Evolutionary conservation across 2,797 vertebrate genomes (phyloP), one percentile per base, ranked within the genome.

Genomic region (Arctocebus calabarensis): DNA sequence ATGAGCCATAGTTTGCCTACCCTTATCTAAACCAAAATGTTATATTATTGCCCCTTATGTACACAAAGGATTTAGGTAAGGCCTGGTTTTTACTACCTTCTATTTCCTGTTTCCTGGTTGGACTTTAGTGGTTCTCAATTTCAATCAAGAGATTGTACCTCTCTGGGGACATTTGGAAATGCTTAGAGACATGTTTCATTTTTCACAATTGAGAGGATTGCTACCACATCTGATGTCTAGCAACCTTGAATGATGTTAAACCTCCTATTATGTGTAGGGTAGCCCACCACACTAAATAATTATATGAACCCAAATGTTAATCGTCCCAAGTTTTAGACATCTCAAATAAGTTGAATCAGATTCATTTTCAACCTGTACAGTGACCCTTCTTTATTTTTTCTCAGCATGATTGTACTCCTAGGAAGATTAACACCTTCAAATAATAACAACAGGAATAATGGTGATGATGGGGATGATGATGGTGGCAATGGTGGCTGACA

Each of bases 151-250:
- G 68, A 66, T 66, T 40, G 22, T 78, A 40, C 29, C 45, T 88
- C 20, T 61, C 75, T 73, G 6, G 48, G 20, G 11, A 57, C 48
- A 74, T 75, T 79, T 84, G 16, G 10, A 57, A 90, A 48, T 90
- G 32, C 78, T 57, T 77, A 22, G 8, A 93, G 61, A 92, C 43
- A 70, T 91, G 87, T 84, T 57, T 93, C 88, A 20, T 77, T 93
- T 25, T 74, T 75, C 45, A 23, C 48, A 55, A n/a, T 40, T 64
- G n/a, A 29, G 20, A 74, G 20, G 32, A 7, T 77, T 94, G 22
- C 52, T 94, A 45, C 22, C 70, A 19, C 7, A 43, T 74, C 43
- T 74, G 20, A 32, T 70, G 48, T 78, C 17, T n/a, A 48, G 25
- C 68, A 34, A 37, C 32, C 74, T 66, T 70, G 27, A n/a, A 57